Evolutionary conservation across 2,113 vertebrate genomes (phyloP).

Genomic region (Gavialis gangeticus): DNA sequence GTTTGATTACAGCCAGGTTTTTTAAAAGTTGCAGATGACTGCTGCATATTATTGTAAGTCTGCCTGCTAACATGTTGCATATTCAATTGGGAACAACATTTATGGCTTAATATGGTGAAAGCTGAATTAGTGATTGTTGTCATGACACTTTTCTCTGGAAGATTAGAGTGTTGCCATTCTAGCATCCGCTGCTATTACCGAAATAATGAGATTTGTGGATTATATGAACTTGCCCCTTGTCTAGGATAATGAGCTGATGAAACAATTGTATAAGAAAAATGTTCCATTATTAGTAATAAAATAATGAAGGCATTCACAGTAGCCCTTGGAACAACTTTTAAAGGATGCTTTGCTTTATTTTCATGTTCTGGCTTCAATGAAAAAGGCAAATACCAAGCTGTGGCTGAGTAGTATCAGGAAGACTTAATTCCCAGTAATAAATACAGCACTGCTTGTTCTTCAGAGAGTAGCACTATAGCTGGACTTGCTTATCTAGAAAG

Average conservation of each 20-base stretch:
- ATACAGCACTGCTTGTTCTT: not conserved
- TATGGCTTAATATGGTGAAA: constrained; percentile 45
- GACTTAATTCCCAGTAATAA: constrained; percentile 3
- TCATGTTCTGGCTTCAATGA: not conserved
- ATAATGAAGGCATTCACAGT: not conserved
- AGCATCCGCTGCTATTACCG: constrained; percentile 19
- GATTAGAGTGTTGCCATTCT: constrained; percentile 50
- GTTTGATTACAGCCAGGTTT: not conserved
- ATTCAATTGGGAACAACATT: constrained; percentile 14
- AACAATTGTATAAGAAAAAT: constrained; percentile 28
- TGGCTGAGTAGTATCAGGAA: not conserved
- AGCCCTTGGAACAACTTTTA: not conserved
- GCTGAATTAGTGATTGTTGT: constrained; percentile 42
- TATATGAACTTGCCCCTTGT: constrained; percentile 15
- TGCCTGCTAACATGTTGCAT: constrained; percentile 5
- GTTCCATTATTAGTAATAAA: constrained; percentile 30
- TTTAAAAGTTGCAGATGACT: not conserved
- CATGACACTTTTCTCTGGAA: constrained; percentile 53
- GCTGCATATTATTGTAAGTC: not conserved
- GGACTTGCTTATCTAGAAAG: constrained; percentile 4
- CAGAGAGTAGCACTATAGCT: not conserved
- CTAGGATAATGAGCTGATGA: constrained; percentile 32
- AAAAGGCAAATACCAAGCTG: not conserved
- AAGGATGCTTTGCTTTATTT: not conserved
- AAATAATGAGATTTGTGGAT: constrained; percentile 38